Evolutionary conservation across 2,113 vertebrate species (phyloP), one percentile per base, ranked within the genome.

Genomic region (Puntigrus tetrazona): DNA sequence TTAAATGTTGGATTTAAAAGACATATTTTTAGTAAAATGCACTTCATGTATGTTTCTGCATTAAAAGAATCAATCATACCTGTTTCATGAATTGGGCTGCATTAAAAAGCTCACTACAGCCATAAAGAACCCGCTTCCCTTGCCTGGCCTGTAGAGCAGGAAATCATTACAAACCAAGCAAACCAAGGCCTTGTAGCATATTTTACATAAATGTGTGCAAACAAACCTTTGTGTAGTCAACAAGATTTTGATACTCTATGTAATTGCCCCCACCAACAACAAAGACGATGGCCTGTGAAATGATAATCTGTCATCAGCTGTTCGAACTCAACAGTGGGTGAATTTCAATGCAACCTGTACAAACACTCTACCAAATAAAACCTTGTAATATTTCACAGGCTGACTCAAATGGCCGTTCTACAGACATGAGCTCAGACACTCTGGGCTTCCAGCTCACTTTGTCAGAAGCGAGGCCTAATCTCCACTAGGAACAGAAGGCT

Each of bases 181-280:
- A 59, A 41, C n/a, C 27, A 43, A 57, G 45, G 50, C 29, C 57
- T 9, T 47, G 16, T 5, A 57, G 5, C 3, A 14, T n/a, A 72
- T 57, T 78, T 57, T 3, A 27, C 31, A 81, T 29, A 77, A 11
- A 59, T 27, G 52, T 74, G 52, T 52, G 18, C n/a, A 82, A 63
- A 65, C 73, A 50, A 94, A 97, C 98, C 97, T 97, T 99, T 86
- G 96, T 87, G 88, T 98, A 99, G 93, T 99, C 98, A 83, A 96
- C 94, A 88, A 99, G 95, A 92, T 99, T 99, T 91, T 99, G 98
- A 90, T 99, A 99, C 88, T 99, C 98, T 72, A 99, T 98, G 88
- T 97, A 99, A 93, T 99, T 99, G 88, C 98, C 98, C 84, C 98
- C 98, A 92, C 98, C 98, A 2, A 99, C 97, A 67, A 99, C 95